A percentile compares a stretch with the other conserved stretches of the same genome.
phyloP scores from a whole-genome alignment of 2,888 invertebrate species.

The Drosophila histrio region DNA sequence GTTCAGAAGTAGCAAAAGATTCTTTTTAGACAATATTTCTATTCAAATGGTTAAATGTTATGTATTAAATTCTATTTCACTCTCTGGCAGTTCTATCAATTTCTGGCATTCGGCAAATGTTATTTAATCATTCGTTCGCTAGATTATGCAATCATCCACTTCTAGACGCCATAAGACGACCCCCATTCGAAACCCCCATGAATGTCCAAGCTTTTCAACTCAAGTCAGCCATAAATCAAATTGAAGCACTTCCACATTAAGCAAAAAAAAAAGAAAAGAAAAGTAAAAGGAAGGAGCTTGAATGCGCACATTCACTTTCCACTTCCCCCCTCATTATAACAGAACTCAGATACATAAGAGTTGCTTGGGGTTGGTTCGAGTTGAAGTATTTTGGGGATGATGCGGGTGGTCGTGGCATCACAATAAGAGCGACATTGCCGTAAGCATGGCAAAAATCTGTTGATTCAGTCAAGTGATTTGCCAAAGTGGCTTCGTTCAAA shows the following conservation, averaged over 20 bases:
- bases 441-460: conserved; percentile 77
- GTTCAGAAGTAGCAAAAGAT: not conserved
- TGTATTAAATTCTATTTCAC: not conserved
- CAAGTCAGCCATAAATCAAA: conserved; percentile 76
- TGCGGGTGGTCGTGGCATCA: conserved; percentile 47
- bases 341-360: conserved; percentile 15
- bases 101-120: conserved; percentile 8
- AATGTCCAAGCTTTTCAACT: conserved; percentile 49
- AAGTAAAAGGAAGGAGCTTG: not conserved
- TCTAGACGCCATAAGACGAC: conserved; percentile 43
- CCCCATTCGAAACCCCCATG: conserved; percentile 13
- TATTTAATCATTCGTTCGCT: conserved; percentile 16
- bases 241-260: conserved; percentile 48
- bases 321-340: conserved; percentile 17
- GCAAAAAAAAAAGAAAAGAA: not conserved
- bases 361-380: conserved; percentile 24
- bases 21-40: not conserved
- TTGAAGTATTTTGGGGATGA: conserved; percentile 7
- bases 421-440: conserved; percentile 54
- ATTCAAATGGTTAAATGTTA: not conserved
- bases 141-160: conserved; percentile 73
- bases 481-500: conserved; percentile 81
- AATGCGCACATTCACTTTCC: not conserved
- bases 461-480: conserved; percentile 81
- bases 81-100: not conserved